These are phyloP conservation scores for Urocitellus parryii DNA, from an alignment of 2,113 vertebrate species.

Conservation along the genomic window DNA sequence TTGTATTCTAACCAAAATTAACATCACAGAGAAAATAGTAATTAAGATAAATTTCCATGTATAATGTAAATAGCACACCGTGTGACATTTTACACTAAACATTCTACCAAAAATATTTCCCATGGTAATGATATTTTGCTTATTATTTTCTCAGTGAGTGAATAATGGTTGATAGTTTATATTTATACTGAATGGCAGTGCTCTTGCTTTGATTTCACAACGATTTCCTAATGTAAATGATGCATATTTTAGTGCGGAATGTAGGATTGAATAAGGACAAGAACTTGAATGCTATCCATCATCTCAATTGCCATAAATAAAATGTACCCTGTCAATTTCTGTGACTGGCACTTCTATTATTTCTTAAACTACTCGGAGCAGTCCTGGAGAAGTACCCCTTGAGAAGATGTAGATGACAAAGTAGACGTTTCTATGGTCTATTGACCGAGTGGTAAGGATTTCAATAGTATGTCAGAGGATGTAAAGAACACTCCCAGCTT, in stretches of 20 bases:
- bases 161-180: not conserved
- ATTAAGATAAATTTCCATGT: not conserved
- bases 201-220: not conserved
- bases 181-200: not conserved
- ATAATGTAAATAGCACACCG: not conserved
- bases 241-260: not conserved
- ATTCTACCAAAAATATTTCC: slow-evolving; percentile 1
- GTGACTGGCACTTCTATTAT: slow-evolving; percentile 73
- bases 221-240: not conserved
- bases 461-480: not conserved
- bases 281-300: not conserved
- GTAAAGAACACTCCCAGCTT: not conserved
- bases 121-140: not conserved
- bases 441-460: not conserved
- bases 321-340: slow-evolving; percentile 8
- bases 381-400: slow-evolving; percentile 51
- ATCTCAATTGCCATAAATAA: slow-evolving; percentile 62
- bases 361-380: not conserved
- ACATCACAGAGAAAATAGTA: not conserved
- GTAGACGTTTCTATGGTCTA: slow-evolving; percentile 35
- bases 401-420: slow-evolving; percentile 55
- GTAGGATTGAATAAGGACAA: not conserved
- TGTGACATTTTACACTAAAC: not conserved
- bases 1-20: not conserved
- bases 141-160: not conserved